These are phyloP conservation scores for Cardiocondyla obscurior DNA, from an alignment of 1,140 invertebrate species.

Conservation along the genomic window DNA sequence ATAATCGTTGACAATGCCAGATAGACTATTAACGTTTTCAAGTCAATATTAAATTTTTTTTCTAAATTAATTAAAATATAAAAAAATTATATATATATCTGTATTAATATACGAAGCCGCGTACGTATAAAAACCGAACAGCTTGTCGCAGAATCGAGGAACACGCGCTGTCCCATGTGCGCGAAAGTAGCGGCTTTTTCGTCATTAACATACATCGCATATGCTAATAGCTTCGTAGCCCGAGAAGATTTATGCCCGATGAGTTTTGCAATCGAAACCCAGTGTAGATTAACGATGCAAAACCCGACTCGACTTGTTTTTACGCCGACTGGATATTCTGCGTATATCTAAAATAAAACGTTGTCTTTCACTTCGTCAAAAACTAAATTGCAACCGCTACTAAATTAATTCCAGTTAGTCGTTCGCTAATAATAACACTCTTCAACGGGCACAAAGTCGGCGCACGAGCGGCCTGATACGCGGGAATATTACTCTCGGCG, in stretches of 20 bases:
- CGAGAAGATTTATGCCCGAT: constrained; percentile 24
- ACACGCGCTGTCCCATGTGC: background rate
- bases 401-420: constrained; percentile 20
- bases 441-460: background rate
- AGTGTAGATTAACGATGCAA: constrained; percentile 11
- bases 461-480: background rate
- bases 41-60: too few species aligned
- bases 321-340: constrained; percentile 25
- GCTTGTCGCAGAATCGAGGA: background rate
- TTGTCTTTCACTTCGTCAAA: constrained; percentile 24
- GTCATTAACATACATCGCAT: constrained; percentile 14
- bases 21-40: too few species aligned
- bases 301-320: constrained; percentile 24
- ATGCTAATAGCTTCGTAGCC: constrained; percentile 11
- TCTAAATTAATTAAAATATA: too few species aligned
- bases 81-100: background rate
- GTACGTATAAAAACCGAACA: background rate
- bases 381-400: constrained; percentile 18
- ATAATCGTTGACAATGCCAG: too few species aligned
- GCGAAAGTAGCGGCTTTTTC: constrained; percentile 11
- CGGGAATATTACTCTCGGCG: background rate
- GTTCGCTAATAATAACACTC: background rate
- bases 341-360: constrained; percentile 31
- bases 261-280: constrained; percentile 23
- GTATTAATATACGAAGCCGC: background rate